phyloP scores from a whole-genome alignment of 2,888 invertebrate genomes.

The Amblyjoppa fuscipennis region DNA sequence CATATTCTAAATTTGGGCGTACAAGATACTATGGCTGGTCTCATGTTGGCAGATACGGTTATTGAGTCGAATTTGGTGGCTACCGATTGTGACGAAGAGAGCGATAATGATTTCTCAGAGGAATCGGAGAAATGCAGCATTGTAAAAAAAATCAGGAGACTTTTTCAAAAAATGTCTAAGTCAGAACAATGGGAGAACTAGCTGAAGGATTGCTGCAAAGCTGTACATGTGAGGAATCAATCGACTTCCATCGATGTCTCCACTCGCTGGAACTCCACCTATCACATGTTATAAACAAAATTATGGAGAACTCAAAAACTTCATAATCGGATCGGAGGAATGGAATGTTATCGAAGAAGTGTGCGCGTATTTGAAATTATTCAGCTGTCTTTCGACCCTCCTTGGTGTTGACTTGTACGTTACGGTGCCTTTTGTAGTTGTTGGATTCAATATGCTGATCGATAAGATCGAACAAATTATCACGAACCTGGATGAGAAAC shows the following conservation, averaged over 20 bases:
- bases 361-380: slow-evolving; percentile 29
- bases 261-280: slow-evolving; percentile 61
- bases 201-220: slow-evolving; percentile 35
- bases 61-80: not conserved
- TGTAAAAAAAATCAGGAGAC: slow-evolving; percentile 37
- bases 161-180: slow-evolving; percentile 39
- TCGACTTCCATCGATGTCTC: slow-evolving; percentile 43
- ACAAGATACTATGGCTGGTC: slow-evolving; percentile 38
- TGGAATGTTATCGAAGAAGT: slow-evolving; percentile 31
- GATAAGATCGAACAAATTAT: slow-evolving; percentile 37
- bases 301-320: not conserved
- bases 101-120: not conserved
- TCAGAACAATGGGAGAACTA: slow-evolving; percentile 56
- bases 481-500: slow-evolving; percentile 39
- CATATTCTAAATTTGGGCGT: slow-evolving; percentile 51
- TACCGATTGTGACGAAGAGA: not conserved
- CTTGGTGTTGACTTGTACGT: slow-evolving; percentile 48
- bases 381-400: slow-evolving; percentile 7
- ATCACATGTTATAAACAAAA: not conserved
- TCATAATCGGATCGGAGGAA: slow-evolving; percentile 14
- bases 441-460: slow-evolving; percentile 55
- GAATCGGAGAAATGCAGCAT: not conserved
- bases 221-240: slow-evolving; percentile 17
- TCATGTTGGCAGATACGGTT: not conserved
- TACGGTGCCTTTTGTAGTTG: slow-evolving; percentile 46